phyloP scores from a whole-genome alignment of 1,140 invertebrate species.

The Panulirus ornatus region DNA sequence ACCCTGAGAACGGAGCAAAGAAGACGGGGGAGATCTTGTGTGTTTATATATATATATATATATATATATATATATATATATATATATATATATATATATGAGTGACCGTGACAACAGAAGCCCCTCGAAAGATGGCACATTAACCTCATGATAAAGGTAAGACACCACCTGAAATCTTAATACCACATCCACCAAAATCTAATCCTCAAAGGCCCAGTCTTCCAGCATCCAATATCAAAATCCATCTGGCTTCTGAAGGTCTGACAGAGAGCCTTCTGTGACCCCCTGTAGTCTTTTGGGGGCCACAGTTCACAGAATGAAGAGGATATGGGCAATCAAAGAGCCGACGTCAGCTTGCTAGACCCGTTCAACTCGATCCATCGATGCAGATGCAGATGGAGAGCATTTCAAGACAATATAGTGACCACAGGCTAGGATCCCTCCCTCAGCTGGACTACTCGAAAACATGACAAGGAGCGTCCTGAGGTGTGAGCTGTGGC shows the following conservation, averaged over 20 bases:
- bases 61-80: not conserved
- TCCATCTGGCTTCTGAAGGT: not conserved
- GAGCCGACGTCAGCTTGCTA: too few relatives aligned
- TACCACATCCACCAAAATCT: not conserved
- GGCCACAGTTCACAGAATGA: too few relatives aligned
- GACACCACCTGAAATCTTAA: not conserved
- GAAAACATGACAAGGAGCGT: too few relatives aligned
- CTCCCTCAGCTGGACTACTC: too few relatives aligned
- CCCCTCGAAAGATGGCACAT: not conserved
- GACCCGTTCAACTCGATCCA: too few relatives aligned
- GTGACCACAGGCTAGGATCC: too few relatives aligned
- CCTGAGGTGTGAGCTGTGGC: too few relatives aligned
- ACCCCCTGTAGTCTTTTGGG: too few relatives aligned
- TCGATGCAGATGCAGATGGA: too few relatives aligned
- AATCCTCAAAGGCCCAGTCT: not conserved
- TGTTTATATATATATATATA: not conserved
- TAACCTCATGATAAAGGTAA: not conserved
- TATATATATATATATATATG: not conserved
- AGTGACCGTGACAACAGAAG: not conserved
- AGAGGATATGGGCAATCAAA: too few relatives aligned
- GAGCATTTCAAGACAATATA: too few relatives aligned
- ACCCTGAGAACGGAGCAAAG: not conserved
- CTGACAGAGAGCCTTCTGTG: conserved; percentile 36
- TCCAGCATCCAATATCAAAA: not conserved
- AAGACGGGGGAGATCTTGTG: not conserved